phyloP scores from a whole-genome alignment of 1,140 invertebrate species.

The Drosophila eugracilis region DNA sequence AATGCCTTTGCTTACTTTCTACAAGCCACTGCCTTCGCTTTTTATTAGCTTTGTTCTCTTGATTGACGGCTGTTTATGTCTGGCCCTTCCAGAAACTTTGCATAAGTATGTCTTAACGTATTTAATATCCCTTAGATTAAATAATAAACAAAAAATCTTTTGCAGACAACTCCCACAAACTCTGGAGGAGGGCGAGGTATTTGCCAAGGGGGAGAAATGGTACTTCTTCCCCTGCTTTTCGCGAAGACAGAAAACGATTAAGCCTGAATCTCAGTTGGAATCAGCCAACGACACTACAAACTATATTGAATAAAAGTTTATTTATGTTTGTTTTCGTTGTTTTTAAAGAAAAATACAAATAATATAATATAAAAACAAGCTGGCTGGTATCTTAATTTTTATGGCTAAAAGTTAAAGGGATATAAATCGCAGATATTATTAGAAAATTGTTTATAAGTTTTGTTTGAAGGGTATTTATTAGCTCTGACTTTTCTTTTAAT shows the following conservation, averaged over 20 bases:
- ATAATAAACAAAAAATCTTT: neutral
- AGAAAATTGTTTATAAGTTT: neutral
- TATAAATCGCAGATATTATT: no score
- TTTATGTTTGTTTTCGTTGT: neutral
- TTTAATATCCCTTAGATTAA: neutral
- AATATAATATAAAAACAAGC: constrained; percentile 14
- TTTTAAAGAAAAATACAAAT: constrained; percentile 5
- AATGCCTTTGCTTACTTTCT: constrained; percentile 85
- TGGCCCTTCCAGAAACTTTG: constrained; percentile 87
- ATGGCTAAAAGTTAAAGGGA: neutral
- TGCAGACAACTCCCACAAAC: constrained; percentile 85
- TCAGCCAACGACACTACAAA: constrained; percentile 25
- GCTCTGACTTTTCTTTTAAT: no score
- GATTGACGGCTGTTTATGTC: constrained; percentile 85
- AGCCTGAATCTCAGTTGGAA: constrained; percentile 33
- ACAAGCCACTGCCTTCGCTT: constrained; percentile 86
- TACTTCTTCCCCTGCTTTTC: constrained; percentile 71
- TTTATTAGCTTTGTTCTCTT: constrained; percentile 86
- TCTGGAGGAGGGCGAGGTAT: constrained; percentile 86
- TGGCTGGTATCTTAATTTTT: neutral
- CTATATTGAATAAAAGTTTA: constrained; percentile 6
- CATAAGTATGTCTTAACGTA: constrained; percentile 72
- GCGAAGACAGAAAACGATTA: constrained; percentile 14
- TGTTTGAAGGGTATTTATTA: no score
- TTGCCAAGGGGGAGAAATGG: constrained; percentile 86